phyloP scores from a whole-genome alignment of 2,113 vertebrate species.

The Chunga burmeisteri region DNA sequence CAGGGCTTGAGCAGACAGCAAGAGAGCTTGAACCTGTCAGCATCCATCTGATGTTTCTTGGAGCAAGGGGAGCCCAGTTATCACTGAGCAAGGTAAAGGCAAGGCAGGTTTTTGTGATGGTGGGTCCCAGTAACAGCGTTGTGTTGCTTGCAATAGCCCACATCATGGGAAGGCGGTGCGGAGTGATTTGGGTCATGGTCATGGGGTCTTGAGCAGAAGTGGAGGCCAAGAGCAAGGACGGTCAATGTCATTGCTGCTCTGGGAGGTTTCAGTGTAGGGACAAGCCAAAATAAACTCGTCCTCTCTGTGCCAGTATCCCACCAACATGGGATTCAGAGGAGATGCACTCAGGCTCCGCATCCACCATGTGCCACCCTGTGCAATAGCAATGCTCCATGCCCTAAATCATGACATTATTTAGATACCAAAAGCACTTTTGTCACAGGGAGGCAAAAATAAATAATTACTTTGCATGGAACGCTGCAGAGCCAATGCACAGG shows the following conservation, averaged over 20 bases:
- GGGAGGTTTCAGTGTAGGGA: background rate
- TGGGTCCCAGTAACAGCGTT: background rate
- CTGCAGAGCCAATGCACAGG: background rate
- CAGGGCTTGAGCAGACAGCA: background rate
- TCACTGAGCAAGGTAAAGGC: background rate
- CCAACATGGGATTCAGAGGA: background rate
- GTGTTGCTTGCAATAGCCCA: background rate
- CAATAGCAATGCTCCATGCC: background rate
- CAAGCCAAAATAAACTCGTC: background rate
- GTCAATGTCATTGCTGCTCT: background rate
- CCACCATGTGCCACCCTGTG: background rate
- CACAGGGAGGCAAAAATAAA: background rate
- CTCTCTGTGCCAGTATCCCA: background rate
- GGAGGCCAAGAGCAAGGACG: background rate
- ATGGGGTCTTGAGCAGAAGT: background rate
- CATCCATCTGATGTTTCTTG: background rate
- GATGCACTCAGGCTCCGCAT: background rate
- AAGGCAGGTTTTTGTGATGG: background rate
- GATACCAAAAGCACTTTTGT: background rate
- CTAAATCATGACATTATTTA: background rate
- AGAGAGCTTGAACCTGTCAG: background rate
- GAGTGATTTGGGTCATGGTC: background rate
- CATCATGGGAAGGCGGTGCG: background rate
- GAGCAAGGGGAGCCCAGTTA: background rate
- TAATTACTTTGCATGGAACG: background rate